phyloP scores from a whole-genome alignment of 2,888 invertebrate genomes.

The Cerceris rybyensis region DNA sequence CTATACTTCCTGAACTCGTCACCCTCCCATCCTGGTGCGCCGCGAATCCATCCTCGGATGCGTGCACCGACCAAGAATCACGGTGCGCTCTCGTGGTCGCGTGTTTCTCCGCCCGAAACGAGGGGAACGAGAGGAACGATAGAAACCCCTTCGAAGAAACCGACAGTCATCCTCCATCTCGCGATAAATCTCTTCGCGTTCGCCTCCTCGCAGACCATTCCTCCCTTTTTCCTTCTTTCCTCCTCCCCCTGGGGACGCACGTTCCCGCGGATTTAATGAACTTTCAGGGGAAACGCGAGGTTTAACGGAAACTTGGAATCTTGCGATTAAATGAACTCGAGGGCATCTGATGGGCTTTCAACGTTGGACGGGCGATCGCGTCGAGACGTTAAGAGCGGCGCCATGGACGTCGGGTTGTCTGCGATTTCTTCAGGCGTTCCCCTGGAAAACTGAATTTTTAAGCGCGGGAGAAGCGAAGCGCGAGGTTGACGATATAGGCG shows the following conservation, averaged over 20 bases:
- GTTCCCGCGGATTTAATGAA: constrained; percentile 35
- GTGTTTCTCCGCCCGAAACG: constrained; percentile 55
- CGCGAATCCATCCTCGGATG: constrained; percentile 32
- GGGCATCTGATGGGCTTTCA: background rate
- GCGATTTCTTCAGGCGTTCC: no score
- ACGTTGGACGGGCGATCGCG: no score
- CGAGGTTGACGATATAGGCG: no score
- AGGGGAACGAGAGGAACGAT: constrained; percentile 20
- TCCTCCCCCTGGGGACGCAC: no score
- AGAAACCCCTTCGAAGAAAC: constrained; percentile 40
- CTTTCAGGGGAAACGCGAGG: constrained; percentile 18
- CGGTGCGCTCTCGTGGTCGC: constrained; percentile 30
- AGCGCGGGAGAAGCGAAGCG: no score
- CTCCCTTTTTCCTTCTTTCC: background rate
- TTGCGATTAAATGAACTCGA: constrained; percentile 16
- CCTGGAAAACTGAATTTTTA: no score
- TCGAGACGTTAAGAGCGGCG: no score
- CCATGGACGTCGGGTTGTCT: no score
- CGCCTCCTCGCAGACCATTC: constrained; percentile 35
- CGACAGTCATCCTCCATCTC: constrained; percentile 49
- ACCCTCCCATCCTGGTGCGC: constrained; percentile 63
- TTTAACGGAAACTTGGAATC: constrained; percentile 26
- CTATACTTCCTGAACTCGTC: constrained; percentile 76
- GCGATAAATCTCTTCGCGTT: constrained; percentile 47
- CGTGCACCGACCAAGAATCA: constrained; percentile 49